These are phyloP conservation scores for Brachyptera putata DNA, from an alignment of 2,888 invertebrate genomes.

Conservation along the genomic window DNA sequence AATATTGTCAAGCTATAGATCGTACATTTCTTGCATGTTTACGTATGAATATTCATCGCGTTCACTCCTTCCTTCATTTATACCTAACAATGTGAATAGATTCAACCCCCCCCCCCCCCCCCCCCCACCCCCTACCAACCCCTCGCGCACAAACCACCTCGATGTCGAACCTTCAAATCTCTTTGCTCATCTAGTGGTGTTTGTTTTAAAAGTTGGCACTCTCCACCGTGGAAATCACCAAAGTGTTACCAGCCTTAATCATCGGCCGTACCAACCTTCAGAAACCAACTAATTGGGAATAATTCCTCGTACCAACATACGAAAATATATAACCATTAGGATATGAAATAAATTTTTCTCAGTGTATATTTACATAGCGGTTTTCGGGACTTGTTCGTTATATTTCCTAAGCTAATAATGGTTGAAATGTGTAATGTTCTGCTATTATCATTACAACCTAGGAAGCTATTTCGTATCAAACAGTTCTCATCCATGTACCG, in stretches of 20 bases:
- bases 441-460: too few species aligned
- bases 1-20: slow-evolving; percentile 13
- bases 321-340: too few species aligned
- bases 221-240: slow-evolving; percentile 27
- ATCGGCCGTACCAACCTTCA: slow-evolving; percentile 10
- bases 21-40: slow-evolving; percentile 26
- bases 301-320: background rate
- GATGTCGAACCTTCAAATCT: background rate
- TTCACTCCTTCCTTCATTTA: slow-evolving; percentile 32
- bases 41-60: slow-evolving; percentile 31
- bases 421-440: too few species aligned
- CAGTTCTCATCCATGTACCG: background rate
- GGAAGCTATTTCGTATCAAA: background rate
- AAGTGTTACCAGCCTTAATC: slow-evolving; percentile 15
- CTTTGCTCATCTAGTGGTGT: background rate
- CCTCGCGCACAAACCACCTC: too few species aligned
- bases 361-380: slow-evolving; percentile 8
- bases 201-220: slow-evolving; percentile 30
- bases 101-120: slow-evolving; percentile 22
- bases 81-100: slow-evolving; percentile 32
- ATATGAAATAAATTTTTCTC: too few species aligned
- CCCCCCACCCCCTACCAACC: background rate
- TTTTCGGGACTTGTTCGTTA: slow-evolving; percentile 10
- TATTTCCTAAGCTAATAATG: slow-evolving; percentile 1
- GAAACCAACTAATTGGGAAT: background rate